A percentile compares a stretch with the other conserved stretches of the same genome.
Conservation (phyloP, 2,797 vertebrate species). For the Cuculus canorus region DNA sequence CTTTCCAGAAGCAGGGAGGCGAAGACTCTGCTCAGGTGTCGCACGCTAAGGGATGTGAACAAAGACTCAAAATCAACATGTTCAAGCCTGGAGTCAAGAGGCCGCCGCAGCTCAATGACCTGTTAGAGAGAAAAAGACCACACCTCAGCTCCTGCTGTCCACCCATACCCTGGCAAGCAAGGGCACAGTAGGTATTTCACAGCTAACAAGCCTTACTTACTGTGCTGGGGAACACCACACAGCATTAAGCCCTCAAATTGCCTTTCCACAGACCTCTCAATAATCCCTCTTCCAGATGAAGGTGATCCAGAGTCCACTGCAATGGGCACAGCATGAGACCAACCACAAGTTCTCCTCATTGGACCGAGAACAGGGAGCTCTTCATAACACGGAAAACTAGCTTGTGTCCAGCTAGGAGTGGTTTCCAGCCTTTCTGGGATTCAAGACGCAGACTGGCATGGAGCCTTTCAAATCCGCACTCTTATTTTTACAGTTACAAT, state of each 20-base stretch:
- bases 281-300: neutral
- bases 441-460: neutral
- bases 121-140: slow-evolving; percentile 45
- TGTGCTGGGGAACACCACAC: neutral
- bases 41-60: slow-evolving; percentile 91
- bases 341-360: neutral
- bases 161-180: neutral
- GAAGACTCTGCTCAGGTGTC: slow-evolving; percentile 93
- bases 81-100: slow-evolving; percentile 93
- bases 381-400: neutral
- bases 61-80: slow-evolving; percentile 97
- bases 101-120: slow-evolving; percentile 94
- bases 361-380: neutral
- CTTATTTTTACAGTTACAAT: neutral
- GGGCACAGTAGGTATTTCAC: neutral
- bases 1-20: slow-evolving; percentile 94
- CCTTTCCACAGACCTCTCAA: neutral
- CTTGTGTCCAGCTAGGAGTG: neutral
- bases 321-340: neutral
- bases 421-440: neutral
- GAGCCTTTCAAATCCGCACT: neutral
- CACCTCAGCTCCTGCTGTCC: neutral
- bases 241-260: neutral
- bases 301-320: neutral
- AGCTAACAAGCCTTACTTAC: neutral